Evolutionary conservation across 1,140 invertebrate genomes (phyloP).

Genomic region (Brachystomella parvula): DNA sequence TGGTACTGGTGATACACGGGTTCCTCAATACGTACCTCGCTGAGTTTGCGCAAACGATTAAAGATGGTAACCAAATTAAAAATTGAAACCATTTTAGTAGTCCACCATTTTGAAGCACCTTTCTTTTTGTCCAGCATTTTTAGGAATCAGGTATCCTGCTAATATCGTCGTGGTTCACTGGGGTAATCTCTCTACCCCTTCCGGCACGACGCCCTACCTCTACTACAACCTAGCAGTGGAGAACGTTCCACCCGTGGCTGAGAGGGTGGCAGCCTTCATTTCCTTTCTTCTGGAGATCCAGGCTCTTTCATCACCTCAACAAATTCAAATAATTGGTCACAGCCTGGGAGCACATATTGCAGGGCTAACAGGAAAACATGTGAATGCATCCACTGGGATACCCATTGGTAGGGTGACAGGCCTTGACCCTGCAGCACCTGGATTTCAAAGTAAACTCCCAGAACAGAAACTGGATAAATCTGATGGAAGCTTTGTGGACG

Average conservation of each 20-base stretch:
- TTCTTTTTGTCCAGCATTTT: background rate
- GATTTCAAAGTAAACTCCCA: constrained; percentile 13
- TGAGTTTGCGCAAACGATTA: background rate
- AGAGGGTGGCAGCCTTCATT: background rate
- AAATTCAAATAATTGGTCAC: constrained; percentile 7
- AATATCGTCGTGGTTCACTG: constrained; percentile 11
- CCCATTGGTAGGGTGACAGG: constrained; percentile 19
- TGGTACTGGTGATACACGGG: constrained; percentile 5
- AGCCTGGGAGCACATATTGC: constrained; percentile 19
- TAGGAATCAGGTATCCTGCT: background rate
- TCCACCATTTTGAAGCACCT: background rate
- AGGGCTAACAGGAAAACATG: constrained; percentile 14
- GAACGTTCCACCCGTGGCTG: constrained; percentile 5
- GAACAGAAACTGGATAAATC: constrained; percentile 49
- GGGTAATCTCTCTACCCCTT: background rate
- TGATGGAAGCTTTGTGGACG: constrained; percentile 53
- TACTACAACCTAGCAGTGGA: background rate
- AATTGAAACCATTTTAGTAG: too few species aligned
- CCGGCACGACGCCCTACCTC: background rate
- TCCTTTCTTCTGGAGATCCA: background rate
- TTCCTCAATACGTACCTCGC: background rate
- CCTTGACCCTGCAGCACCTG: constrained; percentile 18
- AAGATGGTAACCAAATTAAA: background rate
- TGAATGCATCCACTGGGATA: constrained; percentile 10
- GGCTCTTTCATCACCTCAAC: background rate